Evolutionary conservation across 2,888 invertebrate genomes (phyloP).

Genomic region (Gymnocheta viridis): DNA sequence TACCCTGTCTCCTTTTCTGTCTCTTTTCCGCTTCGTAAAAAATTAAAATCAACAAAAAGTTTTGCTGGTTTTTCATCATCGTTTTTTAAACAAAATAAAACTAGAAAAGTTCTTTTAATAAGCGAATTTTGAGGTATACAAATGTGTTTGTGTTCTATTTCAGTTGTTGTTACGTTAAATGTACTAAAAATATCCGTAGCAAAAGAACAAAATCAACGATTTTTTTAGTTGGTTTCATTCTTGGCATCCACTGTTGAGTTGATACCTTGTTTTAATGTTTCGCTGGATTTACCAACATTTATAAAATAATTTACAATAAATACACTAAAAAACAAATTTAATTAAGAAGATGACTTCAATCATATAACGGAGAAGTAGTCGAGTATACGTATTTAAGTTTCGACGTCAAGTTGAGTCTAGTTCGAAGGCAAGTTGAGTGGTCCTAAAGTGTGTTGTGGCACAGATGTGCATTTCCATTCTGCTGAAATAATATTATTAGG

Average conservation of each 20-base stretch:
- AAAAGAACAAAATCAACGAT: neutral
- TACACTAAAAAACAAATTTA: conserved; percentile 8
- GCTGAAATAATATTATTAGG: no score
- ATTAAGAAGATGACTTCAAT: neutral
- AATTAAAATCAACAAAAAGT: conserved; percentile 12
- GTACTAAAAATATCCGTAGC: neutral
- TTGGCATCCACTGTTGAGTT: conserved; percentile 15
- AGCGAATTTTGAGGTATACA: neutral
- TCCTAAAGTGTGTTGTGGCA: no score
- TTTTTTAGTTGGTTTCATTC: conserved; percentile 24
- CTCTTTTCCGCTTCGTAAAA: neutral
- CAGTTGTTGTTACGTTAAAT: conserved; percentile 8
- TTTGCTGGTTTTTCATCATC: conserved; percentile 32
- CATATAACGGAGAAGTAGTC: no score
- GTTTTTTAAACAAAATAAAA: conserved; percentile 43
- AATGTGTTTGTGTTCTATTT: neutral
- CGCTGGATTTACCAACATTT: conserved; percentile 44
- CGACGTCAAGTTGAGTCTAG: no score
- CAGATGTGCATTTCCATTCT: no score
- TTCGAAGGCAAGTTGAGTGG: no score
- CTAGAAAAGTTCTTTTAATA: conserved; percentile 37
- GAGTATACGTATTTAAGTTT: no score
- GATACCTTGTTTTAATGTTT: conserved; percentile 53
- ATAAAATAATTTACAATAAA: neutral
- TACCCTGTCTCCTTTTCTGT: neutral